A percentile compares a stretch with the other conserved stretches of the same genome.
These are phyloP conservation scores for Anthopleura sola DNA, from an alignment of 64 coral and sea anemone genomes.

Conservation along the genomic window DNA sequence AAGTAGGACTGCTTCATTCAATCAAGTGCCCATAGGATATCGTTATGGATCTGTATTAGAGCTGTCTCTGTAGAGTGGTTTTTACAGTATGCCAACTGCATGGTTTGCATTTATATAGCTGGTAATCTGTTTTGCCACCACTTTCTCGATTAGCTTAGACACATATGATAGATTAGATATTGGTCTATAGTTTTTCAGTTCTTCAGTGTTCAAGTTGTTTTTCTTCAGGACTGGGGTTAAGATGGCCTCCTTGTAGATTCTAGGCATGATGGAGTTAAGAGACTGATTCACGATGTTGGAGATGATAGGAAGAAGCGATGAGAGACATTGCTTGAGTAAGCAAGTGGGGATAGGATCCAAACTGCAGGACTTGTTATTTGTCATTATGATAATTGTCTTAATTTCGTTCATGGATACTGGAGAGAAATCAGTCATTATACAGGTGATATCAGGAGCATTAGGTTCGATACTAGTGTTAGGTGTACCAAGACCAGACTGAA, in stretches of 20 bases:
- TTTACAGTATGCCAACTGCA: conserved; percentile 27
- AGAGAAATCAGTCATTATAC: neutral
- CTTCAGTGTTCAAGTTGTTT: conserved; percentile 16
- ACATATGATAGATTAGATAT: conserved; percentile 42
- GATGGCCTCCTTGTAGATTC: conserved; percentile 8
- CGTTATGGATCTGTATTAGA: conserved; percentile 2
- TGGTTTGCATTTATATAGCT: neutral
- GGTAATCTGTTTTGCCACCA: conserved; percentile 22
- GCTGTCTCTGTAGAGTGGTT: conserved; percentile 30
- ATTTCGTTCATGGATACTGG: neutral
- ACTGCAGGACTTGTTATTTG: conserved; percentile 9
- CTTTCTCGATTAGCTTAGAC: conserved; percentile 44
- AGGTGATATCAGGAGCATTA: no score
- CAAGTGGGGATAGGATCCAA: conserved; percentile 15
- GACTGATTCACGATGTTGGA: conserved; percentile 36
- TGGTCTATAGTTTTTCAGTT: conserved; percentile 19
- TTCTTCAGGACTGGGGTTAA: conserved; percentile 38
- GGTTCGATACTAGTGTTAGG: no score
- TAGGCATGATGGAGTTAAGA: conserved; percentile 15
- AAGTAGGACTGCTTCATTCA: neutral
- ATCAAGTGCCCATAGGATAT: conserved; percentile 10
- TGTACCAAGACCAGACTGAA: no score
- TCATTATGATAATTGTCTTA: neutral
- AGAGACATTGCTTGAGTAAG: neutral
- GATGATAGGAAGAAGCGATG: conserved; percentile 14